Evolutionary conservation across 2,113 vertebrate species (phyloP).

Genomic region (Cyanoliseus patagonus): DNA sequence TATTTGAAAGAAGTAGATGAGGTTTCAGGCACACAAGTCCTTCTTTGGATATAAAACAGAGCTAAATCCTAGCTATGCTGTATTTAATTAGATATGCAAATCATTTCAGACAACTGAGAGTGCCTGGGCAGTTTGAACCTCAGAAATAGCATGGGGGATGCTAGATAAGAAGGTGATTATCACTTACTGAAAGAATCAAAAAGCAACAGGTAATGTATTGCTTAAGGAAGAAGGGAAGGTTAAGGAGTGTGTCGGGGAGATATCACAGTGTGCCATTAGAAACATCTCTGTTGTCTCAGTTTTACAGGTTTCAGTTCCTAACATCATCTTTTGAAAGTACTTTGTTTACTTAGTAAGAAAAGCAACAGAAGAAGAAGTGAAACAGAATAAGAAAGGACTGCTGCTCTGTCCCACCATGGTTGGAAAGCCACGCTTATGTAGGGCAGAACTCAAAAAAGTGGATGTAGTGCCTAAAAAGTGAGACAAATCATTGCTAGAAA

Average conservation of each 20-base stretch:
- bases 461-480: background rate
- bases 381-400: background rate
- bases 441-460: background rate
- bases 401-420: rapidly evolving
- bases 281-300: background rate
- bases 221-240: background rate
- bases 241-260: background rate
- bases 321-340: background rate
- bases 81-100: constrained; percentile 51
- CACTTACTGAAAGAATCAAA: background rate
- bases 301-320: background rate
- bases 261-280: background rate
- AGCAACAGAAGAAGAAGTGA: background rate
- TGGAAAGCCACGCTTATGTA: background rate
- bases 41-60: constrained; percentile 17
- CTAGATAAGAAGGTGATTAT: constrained; percentile 33
- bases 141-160: background rate
- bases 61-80: background rate
- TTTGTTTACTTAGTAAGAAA: background rate
- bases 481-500: background rate
- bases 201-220: background rate
- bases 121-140: background rate
- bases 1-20: constrained; percentile 23
- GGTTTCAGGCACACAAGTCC: background rate
- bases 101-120: constrained; percentile 21